A percentile compares a stretch with the other conserved stretches of the same genome.
Evolutionary conservation across 2,888 invertebrate genomes (phyloP).

Genomic region (Protodeltote pygarga): DNA sequence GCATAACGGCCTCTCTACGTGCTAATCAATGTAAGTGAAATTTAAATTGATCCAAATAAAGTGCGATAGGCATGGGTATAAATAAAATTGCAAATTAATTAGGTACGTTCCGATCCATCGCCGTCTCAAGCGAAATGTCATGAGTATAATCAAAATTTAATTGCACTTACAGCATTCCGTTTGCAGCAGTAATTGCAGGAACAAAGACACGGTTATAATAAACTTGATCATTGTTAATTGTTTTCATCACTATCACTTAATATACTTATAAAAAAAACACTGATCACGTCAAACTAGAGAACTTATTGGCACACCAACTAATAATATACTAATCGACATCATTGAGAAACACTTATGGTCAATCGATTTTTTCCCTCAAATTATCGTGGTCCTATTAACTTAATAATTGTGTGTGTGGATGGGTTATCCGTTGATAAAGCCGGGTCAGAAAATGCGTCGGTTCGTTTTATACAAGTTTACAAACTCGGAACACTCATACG

Average conservation of each 20-base stretch:
- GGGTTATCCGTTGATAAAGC: conserved; percentile 35
- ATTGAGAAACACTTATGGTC: conserved; percentile 6
- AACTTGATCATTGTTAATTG: conserved; percentile 48
- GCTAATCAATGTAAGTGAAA: conserved; percentile 15
- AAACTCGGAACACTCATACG: conserved; percentile 23
- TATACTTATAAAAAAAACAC: conserved; percentile 26
- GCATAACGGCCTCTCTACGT: not conserved
- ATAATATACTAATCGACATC: conserved; percentile 3
- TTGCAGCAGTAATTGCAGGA: conserved; percentile 50
- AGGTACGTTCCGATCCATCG: conserved; percentile 35
- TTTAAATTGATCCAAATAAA: conserved; percentile 31
- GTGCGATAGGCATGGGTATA: conserved; percentile 20
- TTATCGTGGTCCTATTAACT: conserved; percentile 8
- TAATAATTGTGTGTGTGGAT: conserved; percentile 26
- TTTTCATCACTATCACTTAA: conserved; percentile 36
- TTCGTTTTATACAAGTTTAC: conserved; percentile 39
- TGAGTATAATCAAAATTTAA: conserved; percentile 37
- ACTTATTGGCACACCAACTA: conserved; percentile 7
- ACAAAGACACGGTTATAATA: conserved; percentile 39
- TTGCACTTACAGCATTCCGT: conserved; percentile 56
- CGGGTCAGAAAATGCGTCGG: conserved; percentile 27
- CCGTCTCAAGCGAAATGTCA: conserved; percentile 23
- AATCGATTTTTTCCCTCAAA: conserved; percentile 7
- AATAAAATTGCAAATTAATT: conserved; percentile 28
- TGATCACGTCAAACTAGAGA: conserved; percentile 11